Conservation (phyloP, 2,797 vertebrate genomes). For the Fringilla coelebs region DNA sequence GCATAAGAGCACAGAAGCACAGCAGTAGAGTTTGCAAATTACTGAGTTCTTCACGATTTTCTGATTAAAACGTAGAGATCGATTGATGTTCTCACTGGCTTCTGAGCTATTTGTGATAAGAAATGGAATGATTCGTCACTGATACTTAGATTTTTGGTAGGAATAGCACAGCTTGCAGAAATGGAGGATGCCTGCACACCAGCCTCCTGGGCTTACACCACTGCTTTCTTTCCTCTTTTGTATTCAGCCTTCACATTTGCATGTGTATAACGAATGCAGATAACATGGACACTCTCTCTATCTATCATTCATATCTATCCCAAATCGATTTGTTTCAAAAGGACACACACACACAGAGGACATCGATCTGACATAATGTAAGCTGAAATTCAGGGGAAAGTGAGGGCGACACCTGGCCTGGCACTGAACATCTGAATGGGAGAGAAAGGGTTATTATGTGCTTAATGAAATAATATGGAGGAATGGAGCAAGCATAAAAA, state of each 20-base stretch:
- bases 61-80: background rate
- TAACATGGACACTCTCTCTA: background rate
- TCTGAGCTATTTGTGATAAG: background rate
- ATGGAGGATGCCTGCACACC: background rate
- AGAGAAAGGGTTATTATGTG: slow-evolving; percentile 38
- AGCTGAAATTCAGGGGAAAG: slow-evolving; percentile 39
- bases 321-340: background rate
- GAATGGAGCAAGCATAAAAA: slow-evolving; percentile 31
- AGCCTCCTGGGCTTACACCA: background rate
- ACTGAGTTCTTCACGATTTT: background rate
- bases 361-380: background rate
- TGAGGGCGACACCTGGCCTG: slow-evolving; percentile 3
- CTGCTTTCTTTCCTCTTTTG: background rate
- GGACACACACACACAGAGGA: background rate
- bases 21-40: background rate
- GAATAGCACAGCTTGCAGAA: background rate
- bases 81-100: background rate
- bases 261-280: background rate
- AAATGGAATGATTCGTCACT: background rate
- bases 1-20: background rate
- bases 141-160: background rate
- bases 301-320: background rate
- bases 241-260: background rate
- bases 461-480: slow-evolving; percentile 57
- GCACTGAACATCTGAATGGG: slow-evolving; percentile 35